Base-by-base conservation (phyloP, 2,888 invertebrate genomes). In the Meghimatium bilineatum region DNA sequence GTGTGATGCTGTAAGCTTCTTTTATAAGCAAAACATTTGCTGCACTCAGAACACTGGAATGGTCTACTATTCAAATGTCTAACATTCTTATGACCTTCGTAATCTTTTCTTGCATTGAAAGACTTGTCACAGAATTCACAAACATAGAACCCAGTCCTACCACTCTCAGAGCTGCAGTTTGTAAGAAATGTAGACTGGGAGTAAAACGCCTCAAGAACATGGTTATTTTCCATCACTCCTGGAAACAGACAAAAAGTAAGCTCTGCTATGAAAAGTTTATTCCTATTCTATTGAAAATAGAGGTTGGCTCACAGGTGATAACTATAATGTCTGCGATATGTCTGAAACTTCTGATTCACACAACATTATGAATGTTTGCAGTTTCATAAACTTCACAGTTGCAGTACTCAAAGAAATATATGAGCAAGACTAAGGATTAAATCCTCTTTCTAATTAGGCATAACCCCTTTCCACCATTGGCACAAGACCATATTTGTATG, bases 81-180 rank as follows among this genome's bases (percentile, higher is more conserved):
- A 32, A 74, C 56, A 56, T 75, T 75, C 66, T 75, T 84, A 66
- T 84, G 84, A 44, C 84, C 84, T 75, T 84, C 84, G 67, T 84
- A 84, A 67, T 84, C 84, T 75, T 80, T 80, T 63, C 75, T 79
- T 74, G 79, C 80, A 66, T 8, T 66, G 52, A 84, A 80, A 34
- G 69, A 75, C 56, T 84, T 84, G 66, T 77, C 75, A 84, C 84
- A 84, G 75, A 75, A 84, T 77, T 84, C 84, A 84, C 84, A 84
- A 10, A 76, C 67, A 69, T 82, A 76, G 52, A 76, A 63, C 52
- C 76, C 82, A 74, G 44, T 74, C 74, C 81, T 81, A 81, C 81
- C 81, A 44, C 72, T 63, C 38, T 81, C 81, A 20, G 32, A 74
- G 60, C 44, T 81, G 52, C 44, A 34, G 34, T 81, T 60, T 44